Conservation (phyloP, 2,888 invertebrate species). For the Crossocerus cetratus region DNA sequence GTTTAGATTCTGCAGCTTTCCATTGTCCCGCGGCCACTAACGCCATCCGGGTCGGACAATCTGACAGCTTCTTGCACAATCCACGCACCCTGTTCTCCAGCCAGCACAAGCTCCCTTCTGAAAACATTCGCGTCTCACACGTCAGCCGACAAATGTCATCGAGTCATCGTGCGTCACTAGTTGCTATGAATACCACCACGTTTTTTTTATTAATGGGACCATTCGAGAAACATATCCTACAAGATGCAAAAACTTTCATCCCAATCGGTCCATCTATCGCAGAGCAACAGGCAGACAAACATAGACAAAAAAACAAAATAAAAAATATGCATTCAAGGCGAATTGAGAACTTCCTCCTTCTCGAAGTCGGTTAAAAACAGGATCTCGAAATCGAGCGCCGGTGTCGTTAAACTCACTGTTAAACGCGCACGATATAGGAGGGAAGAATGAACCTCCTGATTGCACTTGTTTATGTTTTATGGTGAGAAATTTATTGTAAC, state of each 20-base stretch:
- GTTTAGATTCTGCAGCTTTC: conserved; percentile 35
- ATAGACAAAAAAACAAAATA: too few species aligned
- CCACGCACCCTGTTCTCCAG: conserved; percentile 56
- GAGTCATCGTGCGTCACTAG: neutral
- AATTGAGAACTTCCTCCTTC: neutral
- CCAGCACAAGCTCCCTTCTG: conserved; percentile 58
- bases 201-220: too few species aligned
- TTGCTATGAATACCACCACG: neutral
- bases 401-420: too few species aligned
- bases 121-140: neutral
- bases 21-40: conserved; percentile 57
- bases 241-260: too few species aligned
- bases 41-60: conserved; percentile 58
- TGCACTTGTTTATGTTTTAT: too few species aligned
- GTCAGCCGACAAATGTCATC: neutral
- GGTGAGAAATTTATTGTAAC: too few species aligned
- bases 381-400: neutral
- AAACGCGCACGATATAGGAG: too few species aligned
- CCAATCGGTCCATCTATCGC: too few species aligned
- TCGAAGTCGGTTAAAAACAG: neutral
- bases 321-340: too few species aligned
- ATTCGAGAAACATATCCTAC: too few species aligned
- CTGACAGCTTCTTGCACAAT: conserved; percentile 60
- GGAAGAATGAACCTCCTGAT: too few species aligned
- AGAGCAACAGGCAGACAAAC: too few species aligned